Percentiles rank a stretch among this genome's conserved stretches.
These are phyloP conservation scores for Pterostichus madidus DNA, from an alignment of 2,888 invertebrate genomes.

Conservation along the genomic window DNA sequence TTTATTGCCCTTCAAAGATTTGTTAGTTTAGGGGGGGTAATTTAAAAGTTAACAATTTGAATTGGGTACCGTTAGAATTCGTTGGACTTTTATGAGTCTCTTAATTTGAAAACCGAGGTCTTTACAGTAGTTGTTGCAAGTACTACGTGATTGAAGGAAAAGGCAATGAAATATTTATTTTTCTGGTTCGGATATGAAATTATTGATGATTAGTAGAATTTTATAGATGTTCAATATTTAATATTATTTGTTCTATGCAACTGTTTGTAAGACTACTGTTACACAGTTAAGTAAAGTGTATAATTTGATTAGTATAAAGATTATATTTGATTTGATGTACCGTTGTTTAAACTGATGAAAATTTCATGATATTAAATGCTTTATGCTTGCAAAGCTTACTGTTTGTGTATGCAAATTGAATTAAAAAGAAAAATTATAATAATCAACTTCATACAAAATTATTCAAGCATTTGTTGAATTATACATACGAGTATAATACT, in stretches of 20 bases:
- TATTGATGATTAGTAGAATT: constrained; percentile 31
- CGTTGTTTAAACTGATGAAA: constrained; percentile 44
- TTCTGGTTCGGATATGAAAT: constrained; percentile 21
- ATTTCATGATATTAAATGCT: constrained; percentile 51
- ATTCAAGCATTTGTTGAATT: constrained; percentile 28
- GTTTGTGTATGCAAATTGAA: constrained; percentile 41
- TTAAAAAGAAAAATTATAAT: constrained; percentile 24
- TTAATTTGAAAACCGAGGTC: constrained; percentile 17
- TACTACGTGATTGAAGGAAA: not conserved
- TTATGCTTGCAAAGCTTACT: constrained; percentile 20
- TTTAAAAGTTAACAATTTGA: constrained; percentile 9
- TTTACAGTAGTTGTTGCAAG: constrained; percentile 3
- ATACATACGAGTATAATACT: not conserved
- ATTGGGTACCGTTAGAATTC: constrained; percentile 22
- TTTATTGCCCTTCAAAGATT: constrained; percentile 42
- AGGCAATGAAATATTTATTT: not conserved
- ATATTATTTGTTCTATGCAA: constrained; percentile 15
- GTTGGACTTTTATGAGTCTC: not conserved
- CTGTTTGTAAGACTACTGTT: constrained; percentile 22
- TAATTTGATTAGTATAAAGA: constrained; percentile 40
- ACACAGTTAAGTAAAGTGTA: constrained; percentile 26
- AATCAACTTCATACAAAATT: constrained; percentile 36
- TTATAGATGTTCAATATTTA: not conserved
- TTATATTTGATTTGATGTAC: constrained; percentile 43
- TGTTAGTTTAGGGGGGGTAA: constrained; percentile 2